Evolutionary conservation across 2,797 vertebrate species (phyloP).

Genomic region (Lerista edwardsae): DNA sequence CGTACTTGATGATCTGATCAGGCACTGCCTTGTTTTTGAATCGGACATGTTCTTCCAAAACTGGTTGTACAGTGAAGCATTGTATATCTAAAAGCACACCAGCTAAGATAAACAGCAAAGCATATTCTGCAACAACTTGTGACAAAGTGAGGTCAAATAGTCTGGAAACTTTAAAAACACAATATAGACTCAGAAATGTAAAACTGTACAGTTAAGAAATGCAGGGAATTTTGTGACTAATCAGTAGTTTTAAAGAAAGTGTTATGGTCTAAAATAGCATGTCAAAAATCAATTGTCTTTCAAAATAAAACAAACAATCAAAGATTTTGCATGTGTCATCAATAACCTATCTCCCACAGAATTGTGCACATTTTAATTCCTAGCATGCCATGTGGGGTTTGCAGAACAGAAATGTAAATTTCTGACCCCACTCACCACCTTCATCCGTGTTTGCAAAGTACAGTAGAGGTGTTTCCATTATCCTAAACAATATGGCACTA

Average conservation of each 20-base stretch:
- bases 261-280: slow-evolving; percentile 52
- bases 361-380: too few species aligned
- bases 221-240: neutral
- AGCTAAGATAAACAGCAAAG: slow-evolving; percentile 69
- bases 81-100: slow-evolving; percentile 86
- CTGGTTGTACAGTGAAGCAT: slow-evolving; percentile 95
- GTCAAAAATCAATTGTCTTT: slow-evolving; percentile 51
- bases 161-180: neutral
- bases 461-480: too few species aligned
- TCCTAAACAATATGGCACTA: too few species aligned
- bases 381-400: too few species aligned
- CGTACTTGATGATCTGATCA: slow-evolving; percentile 98
- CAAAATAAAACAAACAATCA: slow-evolving; percentile 22
- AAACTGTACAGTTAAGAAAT: slow-evolving; percentile 13
- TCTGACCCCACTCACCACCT: too few species aligned
- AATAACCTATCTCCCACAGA: too few species aligned
- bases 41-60: slow-evolving; percentile 91
- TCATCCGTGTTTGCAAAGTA: too few species aligned
- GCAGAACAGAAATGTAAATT: too few species aligned
- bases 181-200: slow-evolving; percentile 15
- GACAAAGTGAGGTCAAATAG: neutral
- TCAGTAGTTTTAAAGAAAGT: slow-evolving; percentile 38
- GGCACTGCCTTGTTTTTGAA: slow-evolving; percentile 96
- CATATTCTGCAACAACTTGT: neutral
- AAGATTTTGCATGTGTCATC: neutral